A percentile compares a stretch with the other conserved stretches of the same genome.
These are phyloP conservation scores for Chalcosyrphus nemorum DNA, from an alignment of 2,888 invertebrate genomes.

Conservation along the genomic window DNA sequence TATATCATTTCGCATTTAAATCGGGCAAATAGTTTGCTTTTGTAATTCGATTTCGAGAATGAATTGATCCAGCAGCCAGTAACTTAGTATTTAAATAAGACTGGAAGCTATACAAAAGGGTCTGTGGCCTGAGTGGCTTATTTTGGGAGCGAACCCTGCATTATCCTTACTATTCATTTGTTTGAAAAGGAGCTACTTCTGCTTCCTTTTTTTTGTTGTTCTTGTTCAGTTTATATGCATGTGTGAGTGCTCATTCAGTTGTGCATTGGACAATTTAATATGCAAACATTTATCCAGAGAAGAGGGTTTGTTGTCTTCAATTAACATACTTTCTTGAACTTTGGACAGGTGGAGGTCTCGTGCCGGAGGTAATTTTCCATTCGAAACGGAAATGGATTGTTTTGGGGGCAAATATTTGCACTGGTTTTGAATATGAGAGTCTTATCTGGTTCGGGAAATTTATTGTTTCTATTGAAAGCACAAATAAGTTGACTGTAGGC, in stretches of 20 bases:
- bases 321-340: slow-evolving; percentile 50
- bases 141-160: background rate
- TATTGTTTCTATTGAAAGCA: slow-evolving; percentile 33
- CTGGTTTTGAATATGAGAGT: slow-evolving; percentile 12
- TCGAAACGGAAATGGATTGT: slow-evolving; percentile 26
- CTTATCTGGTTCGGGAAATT: slow-evolving; percentile 42
- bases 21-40: slow-evolving; percentile 60
- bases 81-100: slow-evolving; percentile 53
- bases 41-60: slow-evolving; percentile 45
- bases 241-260: background rate
- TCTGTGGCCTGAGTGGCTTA: too few relatives aligned
- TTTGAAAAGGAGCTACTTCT: background rate
- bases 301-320: slow-evolving; percentile 40
- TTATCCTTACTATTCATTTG: slow-evolving; percentile 11
- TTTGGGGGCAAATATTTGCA: slow-evolving; percentile 51
- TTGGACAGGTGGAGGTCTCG: background rate
- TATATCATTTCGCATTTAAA: slow-evolving; percentile 24
- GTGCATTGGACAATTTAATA: slow-evolving; percentile 45
- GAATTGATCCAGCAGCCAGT: slow-evolving; percentile 45
- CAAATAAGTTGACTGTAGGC: background rate
- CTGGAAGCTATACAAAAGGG: slow-evolving; percentile 21
- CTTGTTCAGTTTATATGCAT: background rate
- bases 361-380: slow-evolving; percentile 25
- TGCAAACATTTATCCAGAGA: slow-evolving; percentile 49
- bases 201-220: background rate